A percentile compares a stretch with the other conserved stretches of the same genome.
These are phyloP conservation scores for Smithornis capensis DNA, from an alignment of 2,113 vertebrate species.

Conservation along the genomic window DNA sequence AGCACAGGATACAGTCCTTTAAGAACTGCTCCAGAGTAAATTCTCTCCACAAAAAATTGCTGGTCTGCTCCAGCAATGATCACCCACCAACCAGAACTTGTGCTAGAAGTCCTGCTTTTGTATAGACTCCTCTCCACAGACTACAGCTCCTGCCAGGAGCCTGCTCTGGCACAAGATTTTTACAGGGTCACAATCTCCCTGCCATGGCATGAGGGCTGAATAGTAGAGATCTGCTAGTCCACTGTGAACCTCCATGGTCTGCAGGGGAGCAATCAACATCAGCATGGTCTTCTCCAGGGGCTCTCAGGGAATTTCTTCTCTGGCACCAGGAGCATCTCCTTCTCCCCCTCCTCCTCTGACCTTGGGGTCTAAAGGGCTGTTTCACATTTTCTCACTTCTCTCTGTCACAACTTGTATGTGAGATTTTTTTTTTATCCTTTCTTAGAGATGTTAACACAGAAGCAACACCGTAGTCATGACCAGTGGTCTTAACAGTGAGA, in stretches of 20 bases:
- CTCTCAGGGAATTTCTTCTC: background rate
- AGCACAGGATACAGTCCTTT: fast-evolving
- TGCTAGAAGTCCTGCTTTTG: background rate
- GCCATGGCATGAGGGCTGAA: background rate
- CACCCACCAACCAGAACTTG: background rate
- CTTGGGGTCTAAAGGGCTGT: no score
- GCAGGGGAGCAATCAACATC: background rate
- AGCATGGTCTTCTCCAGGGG: background rate
- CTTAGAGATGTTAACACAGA: background rate
- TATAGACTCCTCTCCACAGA: background rate
- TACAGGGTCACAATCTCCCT: background rate
- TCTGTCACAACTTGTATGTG: fast-evolving
- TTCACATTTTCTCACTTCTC: background rate
- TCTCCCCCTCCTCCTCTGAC: no score
- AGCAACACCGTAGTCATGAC: fast-evolving
- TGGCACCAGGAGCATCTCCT: background rate
- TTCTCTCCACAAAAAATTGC: background rate
- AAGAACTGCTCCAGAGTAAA: background rate
- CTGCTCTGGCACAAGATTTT: background rate
- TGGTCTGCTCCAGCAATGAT: background rate
- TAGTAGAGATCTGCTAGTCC: background rate
- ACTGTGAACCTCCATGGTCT: background rate
- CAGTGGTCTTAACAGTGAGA: background rate
- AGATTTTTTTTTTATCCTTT: background rate
- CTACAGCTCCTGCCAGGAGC: background rate